Evolutionary conservation across 2,113 vertebrate genomes (phyloP).

Genomic region (Tautogolabrus adspersus): DNA sequence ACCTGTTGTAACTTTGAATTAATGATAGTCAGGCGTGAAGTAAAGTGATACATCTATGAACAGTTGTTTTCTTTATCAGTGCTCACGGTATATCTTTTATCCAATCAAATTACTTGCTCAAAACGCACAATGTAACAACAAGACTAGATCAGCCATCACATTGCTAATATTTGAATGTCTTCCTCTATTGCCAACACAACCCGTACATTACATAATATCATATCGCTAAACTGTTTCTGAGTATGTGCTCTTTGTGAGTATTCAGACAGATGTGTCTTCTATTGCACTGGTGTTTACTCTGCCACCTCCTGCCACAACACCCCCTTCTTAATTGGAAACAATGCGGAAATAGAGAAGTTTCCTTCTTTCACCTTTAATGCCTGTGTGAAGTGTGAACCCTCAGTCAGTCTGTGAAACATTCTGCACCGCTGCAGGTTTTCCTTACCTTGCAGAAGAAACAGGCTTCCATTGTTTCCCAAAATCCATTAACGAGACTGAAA

Average conservation of each 20-base stretch:
- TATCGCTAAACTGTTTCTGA: no score
- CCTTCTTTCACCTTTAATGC: not conserved
- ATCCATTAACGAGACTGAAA: constrained; percentile 24
- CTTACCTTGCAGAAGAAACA: constrained; percentile 14
- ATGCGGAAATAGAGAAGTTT: not conserved
- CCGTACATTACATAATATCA: no score
- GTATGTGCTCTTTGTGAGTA: no score
- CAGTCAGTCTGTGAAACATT: constrained; percentile 13
- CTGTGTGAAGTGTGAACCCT: not conserved
- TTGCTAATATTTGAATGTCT: no score
- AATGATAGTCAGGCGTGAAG: not conserved
- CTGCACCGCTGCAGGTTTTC: constrained; percentile 1
- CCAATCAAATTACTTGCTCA: not conserved
- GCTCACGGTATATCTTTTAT: not conserved
- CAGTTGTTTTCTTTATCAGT: not conserved
- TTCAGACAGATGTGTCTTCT: not conserved
- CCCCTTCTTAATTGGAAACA: constrained; percentile 13
- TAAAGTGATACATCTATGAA: not conserved
- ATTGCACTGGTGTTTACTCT: not conserved
- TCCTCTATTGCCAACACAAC: no score
- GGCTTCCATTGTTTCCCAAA: constrained; percentile 21
- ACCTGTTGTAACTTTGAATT: not conserved
- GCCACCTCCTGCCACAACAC: not conserved
- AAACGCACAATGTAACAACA: not conserved
- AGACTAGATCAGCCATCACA: no score